A percentile compares a stretch with the other conserved stretches of the same genome.
phyloP scores from a whole-genome alignment of 2,888 invertebrate species.

The Meloe dianella region DNA sequence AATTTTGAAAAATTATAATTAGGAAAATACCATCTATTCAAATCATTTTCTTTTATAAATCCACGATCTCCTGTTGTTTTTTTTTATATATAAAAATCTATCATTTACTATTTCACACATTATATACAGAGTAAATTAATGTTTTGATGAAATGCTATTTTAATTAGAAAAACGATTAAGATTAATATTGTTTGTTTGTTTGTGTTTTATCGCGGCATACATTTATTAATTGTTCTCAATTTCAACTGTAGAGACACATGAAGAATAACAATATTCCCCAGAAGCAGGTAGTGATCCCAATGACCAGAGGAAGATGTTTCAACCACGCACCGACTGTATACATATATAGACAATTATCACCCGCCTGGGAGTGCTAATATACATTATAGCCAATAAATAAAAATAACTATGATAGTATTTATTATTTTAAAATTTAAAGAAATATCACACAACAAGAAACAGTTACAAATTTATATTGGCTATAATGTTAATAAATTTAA shows the following conservation, averaged over 20 bases:
- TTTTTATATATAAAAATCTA: conserved; percentile 21
- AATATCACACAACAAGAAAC: conserved; percentile 10
- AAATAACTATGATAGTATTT: conserved; percentile 10
- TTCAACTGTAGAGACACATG: conserved; percentile 69
- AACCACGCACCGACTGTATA: conserved; percentile 67
- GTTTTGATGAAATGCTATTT: conserved; percentile 14
- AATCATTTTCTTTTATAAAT: conserved; percentile 17
- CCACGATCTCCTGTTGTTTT: neutral
- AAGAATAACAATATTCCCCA: conserved; percentile 82
- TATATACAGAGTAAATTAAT: conserved; percentile 30
- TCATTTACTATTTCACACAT: conserved; percentile 30
- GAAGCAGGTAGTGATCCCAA: conserved; percentile 88
- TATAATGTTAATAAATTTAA: conserved; percentile 35
- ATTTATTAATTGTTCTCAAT: conserved; percentile 17
- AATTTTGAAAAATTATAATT: neutral
- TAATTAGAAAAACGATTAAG: conserved; percentile 18
- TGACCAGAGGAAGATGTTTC: conserved; percentile 78
- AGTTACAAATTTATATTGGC: conserved; percentile 29
- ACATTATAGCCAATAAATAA: conserved; percentile 50
- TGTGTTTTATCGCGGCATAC: neutral
- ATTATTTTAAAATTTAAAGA: neutral
- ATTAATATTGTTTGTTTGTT: neutral
- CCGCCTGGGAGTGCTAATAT: conserved; percentile 61
- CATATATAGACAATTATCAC: conserved; percentile 54
- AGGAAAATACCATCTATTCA: neutral